These are phyloP conservation scores for Selenia dentaria DNA, from an alignment of 2,888 invertebrate species.

Conservation along the genomic window DNA sequence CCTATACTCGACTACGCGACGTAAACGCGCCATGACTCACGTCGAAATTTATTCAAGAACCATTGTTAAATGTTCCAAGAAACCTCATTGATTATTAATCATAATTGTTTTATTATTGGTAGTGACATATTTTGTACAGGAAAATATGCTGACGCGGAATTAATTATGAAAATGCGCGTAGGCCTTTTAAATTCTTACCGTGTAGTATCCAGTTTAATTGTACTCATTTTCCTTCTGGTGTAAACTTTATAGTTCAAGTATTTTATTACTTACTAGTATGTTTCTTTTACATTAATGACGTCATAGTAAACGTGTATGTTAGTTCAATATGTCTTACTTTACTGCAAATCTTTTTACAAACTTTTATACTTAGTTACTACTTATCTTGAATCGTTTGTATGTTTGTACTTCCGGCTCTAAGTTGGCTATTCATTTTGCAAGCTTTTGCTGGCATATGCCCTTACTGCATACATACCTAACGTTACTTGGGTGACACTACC, in stretches of 20 bases:
- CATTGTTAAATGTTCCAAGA: conserved; percentile 55
- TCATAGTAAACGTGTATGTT: no score
- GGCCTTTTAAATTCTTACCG: neutral
- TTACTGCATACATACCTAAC: no score
- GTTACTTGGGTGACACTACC: no score
- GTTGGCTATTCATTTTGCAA: no score
- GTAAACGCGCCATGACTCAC: conserved; percentile 22
- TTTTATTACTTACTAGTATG: no score
- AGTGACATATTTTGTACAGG: conserved; percentile 37
- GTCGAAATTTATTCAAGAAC: conserved; percentile 45
- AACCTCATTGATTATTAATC: conserved; percentile 74
- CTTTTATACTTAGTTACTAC: no score
- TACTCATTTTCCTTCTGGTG: neutral
- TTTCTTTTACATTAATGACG: no score
- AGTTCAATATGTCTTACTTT: no score
- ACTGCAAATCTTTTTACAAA: no score
- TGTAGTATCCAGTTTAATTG: neutral
- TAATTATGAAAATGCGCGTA: conserved; percentile 1
- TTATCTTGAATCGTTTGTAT: no score
- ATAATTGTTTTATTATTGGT: conserved; percentile 55
- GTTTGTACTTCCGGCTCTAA: no score
- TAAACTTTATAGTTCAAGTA: neutral
- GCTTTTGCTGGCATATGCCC: no score
- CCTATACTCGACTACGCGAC: neutral
- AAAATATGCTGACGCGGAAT: conserved; percentile 24